Conservation (phyloP, 2,888 invertebrate genomes). For the Dioctria linearis region DNA sequence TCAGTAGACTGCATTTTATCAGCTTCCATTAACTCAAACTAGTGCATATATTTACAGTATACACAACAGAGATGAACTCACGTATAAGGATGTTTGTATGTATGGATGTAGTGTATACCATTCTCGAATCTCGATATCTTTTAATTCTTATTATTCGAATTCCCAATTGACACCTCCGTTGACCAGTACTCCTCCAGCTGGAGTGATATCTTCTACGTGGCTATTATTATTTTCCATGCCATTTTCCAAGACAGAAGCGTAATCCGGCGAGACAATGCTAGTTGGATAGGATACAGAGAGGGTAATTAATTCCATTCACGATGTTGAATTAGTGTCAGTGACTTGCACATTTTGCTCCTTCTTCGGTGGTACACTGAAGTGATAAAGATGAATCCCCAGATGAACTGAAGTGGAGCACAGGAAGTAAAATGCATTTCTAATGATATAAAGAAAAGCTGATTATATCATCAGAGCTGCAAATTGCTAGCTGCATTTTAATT, state of each 20-base stretch:
- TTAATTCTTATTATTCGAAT: conserved; percentile 27
- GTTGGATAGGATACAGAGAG: conserved; percentile 14
- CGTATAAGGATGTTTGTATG: not conserved
- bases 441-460: conserved; percentile 39
- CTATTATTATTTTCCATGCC: conserved; percentile 30
- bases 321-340: conserved; percentile 56
- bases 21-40: conserved; percentile 33
- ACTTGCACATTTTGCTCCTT: conserved; percentile 55
- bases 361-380: not conserved
- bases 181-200: conserved; percentile 10
- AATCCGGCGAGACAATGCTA: conserved; percentile 18
- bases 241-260: conserved; percentile 31
- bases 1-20: conserved; percentile 36
- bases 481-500: conserved; percentile 48
- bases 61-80: too few species aligned
- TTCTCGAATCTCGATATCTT: conserved; percentile 18
- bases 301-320: conserved; percentile 58
- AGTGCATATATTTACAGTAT: too few species aligned
- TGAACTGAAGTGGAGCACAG: conserved; percentile 8
- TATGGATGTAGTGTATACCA: not conserved
- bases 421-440: conserved; percentile 34
- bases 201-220: conserved; percentile 43
- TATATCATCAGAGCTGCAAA: conserved; percentile 45
- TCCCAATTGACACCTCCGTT: conserved; percentile 2
- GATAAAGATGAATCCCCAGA: conserved; percentile 45